These are phyloP conservation scores for Aradophagus sp. DNA, from an alignment of 1,140 invertebrate genomes.

Conservation along the genomic window DNA sequence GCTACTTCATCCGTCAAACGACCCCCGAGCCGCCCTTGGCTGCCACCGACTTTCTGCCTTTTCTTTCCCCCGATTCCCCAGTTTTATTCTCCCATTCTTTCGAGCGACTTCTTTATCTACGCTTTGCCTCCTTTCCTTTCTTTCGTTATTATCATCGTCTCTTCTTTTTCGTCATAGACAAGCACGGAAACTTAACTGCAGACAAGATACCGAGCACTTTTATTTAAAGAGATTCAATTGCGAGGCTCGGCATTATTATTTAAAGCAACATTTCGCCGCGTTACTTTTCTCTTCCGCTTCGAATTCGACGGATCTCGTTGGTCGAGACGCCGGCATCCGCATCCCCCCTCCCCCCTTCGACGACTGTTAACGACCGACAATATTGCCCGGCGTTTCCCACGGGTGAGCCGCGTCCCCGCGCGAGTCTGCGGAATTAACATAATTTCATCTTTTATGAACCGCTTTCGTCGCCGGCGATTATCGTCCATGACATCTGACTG, in stretches of 20 bases:
- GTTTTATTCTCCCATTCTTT: no score
- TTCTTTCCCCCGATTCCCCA: background rate
- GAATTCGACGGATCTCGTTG: constrained; percentile 32
- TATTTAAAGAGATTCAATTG: constrained; percentile 63
- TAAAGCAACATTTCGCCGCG: constrained; percentile 57
- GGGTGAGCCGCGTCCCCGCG: constrained; percentile 23
- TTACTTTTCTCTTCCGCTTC: constrained; percentile 28
- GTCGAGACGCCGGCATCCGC: no score
- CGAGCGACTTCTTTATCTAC: no score
- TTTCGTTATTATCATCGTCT: no score
- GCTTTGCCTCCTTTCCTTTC: no score
- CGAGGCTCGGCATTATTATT: constrained; percentile 58
- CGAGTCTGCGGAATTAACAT: constrained; percentile 59
- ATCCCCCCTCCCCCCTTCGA: no score
- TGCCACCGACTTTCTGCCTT: background rate
- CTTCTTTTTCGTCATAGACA: no score
- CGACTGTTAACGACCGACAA: constrained; percentile 52
- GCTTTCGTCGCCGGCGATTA: constrained; percentile 27
- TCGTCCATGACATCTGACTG: constrained; percentile 49
- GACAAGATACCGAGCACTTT: constrained; percentile 37
- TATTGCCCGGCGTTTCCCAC: constrained; percentile 43
- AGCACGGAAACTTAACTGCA: constrained; percentile 9
- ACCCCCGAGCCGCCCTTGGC: constrained; percentile 14
- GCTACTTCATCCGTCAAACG: constrained; percentile 40
- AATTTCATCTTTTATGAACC: constrained; percentile 65